Base-by-base conservation (phyloP, 2,888 invertebrate genomes). In the Danaus chrysippus region DNA sequence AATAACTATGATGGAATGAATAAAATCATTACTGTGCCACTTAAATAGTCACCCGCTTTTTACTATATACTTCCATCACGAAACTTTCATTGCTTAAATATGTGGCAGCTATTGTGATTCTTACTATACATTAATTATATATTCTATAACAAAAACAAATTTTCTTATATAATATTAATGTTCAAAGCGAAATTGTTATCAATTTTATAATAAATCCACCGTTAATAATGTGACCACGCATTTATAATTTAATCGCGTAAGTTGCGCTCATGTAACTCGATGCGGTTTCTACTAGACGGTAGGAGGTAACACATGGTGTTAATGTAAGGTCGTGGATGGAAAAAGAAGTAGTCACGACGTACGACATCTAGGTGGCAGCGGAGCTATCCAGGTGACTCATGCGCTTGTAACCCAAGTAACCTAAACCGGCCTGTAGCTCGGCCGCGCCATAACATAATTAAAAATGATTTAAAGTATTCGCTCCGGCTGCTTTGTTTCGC, bases 381-480 rank as follows among this genome's bases (percentile, higher is more conserved):
- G 62, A 54, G 61, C 59, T 63, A 61, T 64, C 63, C 69, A 61
- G 66, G 71, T 69, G 71, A 71, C 68, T 70, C 67, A 69, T 68
- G 61, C 54, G 58, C 52, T 17, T 54, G 42, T 46, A 15, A 70
- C 69, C 71, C 68, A 65, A 73, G 87, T 83, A 86, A 86, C 83
- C 81, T 78, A 78, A 86, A 76, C 80, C 83, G 81, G 81, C 80
- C 78, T 73, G 74, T 71, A 74, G 75, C 73, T 72, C 75, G 73
- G 75, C 76, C 81, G 80, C 88, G 88, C 91, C 91, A 91, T 91
- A 91, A 91, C 91, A 91, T 91, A 91, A 91, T 91, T 91, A 91
- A 91, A 91, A 91, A 90, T 91, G 91, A 91, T 91, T 91, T 91
- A 91, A 88, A 82, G 88, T 89, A 88, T 90, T 89, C 89, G 91